Percentiles rank a stretch among this genome's conserved stretches.
phyloP scores from a whole-genome alignment of 1,140 invertebrate genomes.

The Pseudomyrmex pallidus region DNA sequence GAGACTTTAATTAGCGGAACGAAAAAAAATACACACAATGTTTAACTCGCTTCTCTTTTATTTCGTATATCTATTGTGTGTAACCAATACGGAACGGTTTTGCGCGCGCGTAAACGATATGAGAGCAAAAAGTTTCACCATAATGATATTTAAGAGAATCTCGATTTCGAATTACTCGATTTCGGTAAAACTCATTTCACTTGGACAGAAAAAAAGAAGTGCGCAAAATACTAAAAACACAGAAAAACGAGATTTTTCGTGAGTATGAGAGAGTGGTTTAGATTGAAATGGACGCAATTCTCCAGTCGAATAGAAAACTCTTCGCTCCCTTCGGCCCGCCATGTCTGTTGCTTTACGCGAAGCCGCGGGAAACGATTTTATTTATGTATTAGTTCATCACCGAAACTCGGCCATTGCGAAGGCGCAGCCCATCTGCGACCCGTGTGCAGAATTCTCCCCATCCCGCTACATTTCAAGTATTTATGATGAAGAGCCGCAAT shows the following conservation, averaged over 20 bases:
- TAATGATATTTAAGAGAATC: no score
- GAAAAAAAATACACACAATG: background rate
- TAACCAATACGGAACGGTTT: background rate
- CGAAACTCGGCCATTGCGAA: constrained; percentile 66
- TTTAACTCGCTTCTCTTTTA: background rate
- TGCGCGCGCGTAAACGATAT: background rate
- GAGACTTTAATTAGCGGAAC: constrained; percentile 26
- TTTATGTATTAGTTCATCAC: constrained; percentile 80
- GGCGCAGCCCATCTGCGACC: constrained; percentile 71
- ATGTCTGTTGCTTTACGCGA: constrained; percentile 70
- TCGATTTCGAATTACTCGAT: no score
- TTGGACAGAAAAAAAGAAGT: background rate
- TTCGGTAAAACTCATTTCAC: no score
- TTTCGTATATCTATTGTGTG: background rate
- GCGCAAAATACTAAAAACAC: background rate
- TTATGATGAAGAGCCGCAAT: constrained; percentile 66
- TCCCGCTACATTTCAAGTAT: constrained; percentile 68
- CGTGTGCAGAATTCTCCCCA: constrained; percentile 13
- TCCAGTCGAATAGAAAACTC: constrained; percentile 36
- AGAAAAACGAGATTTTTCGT: background rate
- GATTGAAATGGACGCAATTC: constrained; percentile 19
- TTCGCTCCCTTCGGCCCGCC: constrained; percentile 28
- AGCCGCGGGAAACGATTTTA: constrained; percentile 64
- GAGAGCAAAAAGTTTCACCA: background rate
- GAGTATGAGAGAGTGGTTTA: constrained; percentile 5